Percentiles rank a stretch among this genome's conserved stretches.
Conservation (phyloP, 2,888 invertebrate species). For the Neuroscelio doddi region DNA sequence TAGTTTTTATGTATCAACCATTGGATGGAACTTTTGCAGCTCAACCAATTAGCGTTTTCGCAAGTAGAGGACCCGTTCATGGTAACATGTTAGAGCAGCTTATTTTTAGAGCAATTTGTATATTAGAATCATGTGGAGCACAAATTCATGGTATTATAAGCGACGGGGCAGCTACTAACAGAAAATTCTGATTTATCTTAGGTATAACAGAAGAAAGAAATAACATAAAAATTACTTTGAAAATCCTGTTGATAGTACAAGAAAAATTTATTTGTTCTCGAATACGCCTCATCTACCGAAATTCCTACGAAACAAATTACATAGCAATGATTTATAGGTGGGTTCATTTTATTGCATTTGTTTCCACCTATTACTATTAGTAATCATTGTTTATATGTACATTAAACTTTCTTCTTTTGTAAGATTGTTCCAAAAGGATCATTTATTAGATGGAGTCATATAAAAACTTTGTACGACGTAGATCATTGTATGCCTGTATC, state of each 20-base stretch:
- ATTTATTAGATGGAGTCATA: not conserved
- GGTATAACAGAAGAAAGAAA: constrained; percentile 29
- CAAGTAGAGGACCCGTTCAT: constrained; percentile 9
- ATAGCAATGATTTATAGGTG: too few species aligned
- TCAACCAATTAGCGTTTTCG: constrained; percentile 21
- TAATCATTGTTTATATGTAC: not conserved
- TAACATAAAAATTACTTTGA: constrained; percentile 27
- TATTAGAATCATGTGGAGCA: constrained; percentile 35
- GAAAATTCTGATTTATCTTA: constrained; percentile 38
- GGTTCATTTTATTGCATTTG: too few species aligned
- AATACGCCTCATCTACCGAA: constrained; percentile 42
- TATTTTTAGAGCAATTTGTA: constrained; percentile 27
- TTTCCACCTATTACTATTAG: too few species aligned
- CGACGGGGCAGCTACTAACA: constrained; percentile 42
- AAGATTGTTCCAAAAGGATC: not conserved
- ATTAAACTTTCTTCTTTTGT: not conserved
- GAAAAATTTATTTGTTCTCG: constrained; percentile 43
- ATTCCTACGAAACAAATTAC: too few species aligned
- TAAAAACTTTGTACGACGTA: not conserved
- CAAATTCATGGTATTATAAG: constrained; percentile 39
- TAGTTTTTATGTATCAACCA: constrained; percentile 22
- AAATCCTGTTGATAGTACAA: constrained; percentile 36
- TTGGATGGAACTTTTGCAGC: constrained; percentile 3
- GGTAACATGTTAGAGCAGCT: constrained; percentile 30
- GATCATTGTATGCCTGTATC: not conserved